Evolutionary conservation across 2,797 vertebrate genomes (phyloP), one percentile per base, ranked within the genome.

Genomic region (Poeciliopsis turneri): DNA sequence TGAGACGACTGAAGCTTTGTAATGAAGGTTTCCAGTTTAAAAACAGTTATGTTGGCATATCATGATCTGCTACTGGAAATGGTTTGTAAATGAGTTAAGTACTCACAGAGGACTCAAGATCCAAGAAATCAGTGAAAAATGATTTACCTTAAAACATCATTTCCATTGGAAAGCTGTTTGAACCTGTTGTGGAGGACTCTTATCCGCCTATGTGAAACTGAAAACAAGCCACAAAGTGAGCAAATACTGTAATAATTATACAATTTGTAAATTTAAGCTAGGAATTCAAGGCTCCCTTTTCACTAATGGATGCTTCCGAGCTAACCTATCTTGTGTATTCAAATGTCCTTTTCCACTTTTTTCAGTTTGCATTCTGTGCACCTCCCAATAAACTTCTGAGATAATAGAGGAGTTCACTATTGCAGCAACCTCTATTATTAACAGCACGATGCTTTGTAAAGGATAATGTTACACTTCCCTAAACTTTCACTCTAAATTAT

Each of bases 171-270:
- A 90, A 99, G 87, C 92, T 97, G 97, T 90, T 96, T 97, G 91
- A 99, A 99, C 33, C 98, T 92, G 80, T 96, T 96, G 83, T 98
- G 97, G 0, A 99, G 94, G 82, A 97, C 95, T 85, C 95, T 95
- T 0, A 99, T 98, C 95, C 99, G 98, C 2, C 98, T 96, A 0
- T 94, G 93, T 2, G 97, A 97, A 94, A 99, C 98, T 99, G 91
- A 74, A 79, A 86, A 77, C n/a, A 88, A 76, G 73, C 23, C 30
- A 18, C 12, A 70, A n/a, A 59, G 51, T 4, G 46, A 53, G 20
- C 11, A 45, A 7, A 70, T 28, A 5, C 5, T n/a, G 25, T 16
- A 45, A 43, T n/a, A 43, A 45, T n/a, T n/a, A 45, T 25, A 8
- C 13, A 70, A 70, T 70, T 45, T 28, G 68, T 45, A 70, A 15